These are phyloP conservation scores for Python bivittatus DNA, from an alignment of 2,113 vertebrate species.

Conservation along the genomic window DNA sequence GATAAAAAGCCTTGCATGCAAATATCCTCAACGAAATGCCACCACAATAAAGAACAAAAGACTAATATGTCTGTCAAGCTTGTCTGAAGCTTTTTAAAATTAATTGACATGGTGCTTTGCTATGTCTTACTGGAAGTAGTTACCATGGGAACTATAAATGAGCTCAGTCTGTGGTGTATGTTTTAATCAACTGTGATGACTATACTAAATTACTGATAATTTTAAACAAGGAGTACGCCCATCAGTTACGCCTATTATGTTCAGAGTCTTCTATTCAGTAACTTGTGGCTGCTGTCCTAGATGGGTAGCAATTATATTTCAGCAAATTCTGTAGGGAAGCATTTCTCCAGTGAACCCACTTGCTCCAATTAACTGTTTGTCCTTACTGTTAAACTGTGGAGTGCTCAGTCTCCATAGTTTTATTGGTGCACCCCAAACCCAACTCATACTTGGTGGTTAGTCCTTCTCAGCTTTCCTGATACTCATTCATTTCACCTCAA, in stretches of 20 bases:
- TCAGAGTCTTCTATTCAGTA: background rate
- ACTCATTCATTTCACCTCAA: background rate
- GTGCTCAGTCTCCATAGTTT: background rate
- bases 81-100: conserved; percentile 22
- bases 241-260: background rate
- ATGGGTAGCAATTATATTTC: background rate
- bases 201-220: background rate
- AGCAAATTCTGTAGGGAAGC: background rate
- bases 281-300: background rate
- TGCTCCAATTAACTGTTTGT: background rate
- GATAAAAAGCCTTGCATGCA: background rate
- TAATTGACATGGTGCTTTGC: conserved; percentile 16
- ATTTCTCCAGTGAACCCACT: too few species aligned
- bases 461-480: background rate
- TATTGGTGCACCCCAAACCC: background rate
- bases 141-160: conserved; percentile 44
- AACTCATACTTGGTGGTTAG: background rate
- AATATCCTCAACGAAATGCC: background rate
- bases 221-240: background rate
- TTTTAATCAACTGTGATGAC: background rate
- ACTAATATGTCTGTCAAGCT: conserved; percentile 1
- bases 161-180: background rate
- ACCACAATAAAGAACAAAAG: background rate
- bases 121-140: conserved; percentile 8
- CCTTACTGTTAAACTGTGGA: background rate